phyloP scores from a whole-genome alignment of 1,140 invertebrate genomes.

The Megathymus violae region DNA sequence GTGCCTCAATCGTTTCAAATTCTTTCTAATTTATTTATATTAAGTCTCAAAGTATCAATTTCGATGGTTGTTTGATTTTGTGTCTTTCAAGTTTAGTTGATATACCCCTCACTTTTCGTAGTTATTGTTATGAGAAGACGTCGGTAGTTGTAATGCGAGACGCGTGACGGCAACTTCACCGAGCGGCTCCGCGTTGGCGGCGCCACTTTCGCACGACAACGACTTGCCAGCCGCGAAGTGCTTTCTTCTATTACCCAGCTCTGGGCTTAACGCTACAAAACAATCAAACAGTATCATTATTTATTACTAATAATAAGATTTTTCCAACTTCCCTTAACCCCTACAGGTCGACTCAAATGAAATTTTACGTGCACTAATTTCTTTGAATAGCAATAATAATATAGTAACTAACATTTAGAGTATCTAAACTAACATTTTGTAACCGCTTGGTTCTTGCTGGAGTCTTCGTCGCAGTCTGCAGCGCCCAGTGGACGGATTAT shows the following conservation, averaged over 20 bases:
- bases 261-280: slow-evolving; percentile 51
- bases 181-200: slow-evolving; percentile 4
- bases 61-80: too few relatives aligned
- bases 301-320: too few relatives aligned
- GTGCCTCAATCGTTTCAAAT: too few relatives aligned
- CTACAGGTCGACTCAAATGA: too few relatives aligned
- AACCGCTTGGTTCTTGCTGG: neutral
- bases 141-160: slow-evolving; percentile 63
- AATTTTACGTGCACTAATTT: too few relatives aligned
- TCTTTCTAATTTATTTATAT: too few relatives aligned
- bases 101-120: slow-evolving; percentile 47
- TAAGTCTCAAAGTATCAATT: too few relatives aligned
- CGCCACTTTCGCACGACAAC: slow-evolving; percentile 47
- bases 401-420: neutral
- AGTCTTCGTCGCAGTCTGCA: slow-evolving; percentile 12
- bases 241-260: slow-evolving; percentile 44
- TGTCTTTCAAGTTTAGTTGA: neutral
- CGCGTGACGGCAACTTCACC: slow-evolving; percentile 60
- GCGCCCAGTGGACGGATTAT: slow-evolving; percentile 46
- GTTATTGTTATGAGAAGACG: slow-evolving; percentile 45
- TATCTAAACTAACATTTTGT: slow-evolving; percentile 4
- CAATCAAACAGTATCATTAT: slow-evolving; percentile 2
- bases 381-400: too few relatives aligned
- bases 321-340: too few relatives aligned
- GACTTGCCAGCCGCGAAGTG: slow-evolving; percentile 48